A percentile compares a stretch with the other conserved stretches of the same genome.
Evolutionary conservation across 1,140 invertebrate genomes (phyloP).

Genomic region (Zaprionus tsacasi): DNA sequence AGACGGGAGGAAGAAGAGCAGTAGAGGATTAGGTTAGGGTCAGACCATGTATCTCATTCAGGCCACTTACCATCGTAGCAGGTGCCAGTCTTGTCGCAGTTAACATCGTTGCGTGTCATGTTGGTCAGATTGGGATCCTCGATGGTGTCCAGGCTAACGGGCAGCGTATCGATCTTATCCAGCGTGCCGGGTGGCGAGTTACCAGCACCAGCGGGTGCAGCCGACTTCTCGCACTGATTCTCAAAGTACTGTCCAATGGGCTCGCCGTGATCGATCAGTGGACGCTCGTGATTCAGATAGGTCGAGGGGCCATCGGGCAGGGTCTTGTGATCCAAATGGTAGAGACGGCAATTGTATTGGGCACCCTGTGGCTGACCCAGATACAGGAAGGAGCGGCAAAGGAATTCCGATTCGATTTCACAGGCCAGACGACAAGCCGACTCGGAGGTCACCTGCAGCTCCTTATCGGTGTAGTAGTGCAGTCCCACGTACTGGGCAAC

Average conservation of each 20-base stretch:
- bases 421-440: conserved; percentile 94
- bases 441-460: conserved; percentile 93
- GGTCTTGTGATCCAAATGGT: conserved; percentile 96
- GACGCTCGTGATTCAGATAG: conserved; percentile 94
- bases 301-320: conserved; percentile 95
- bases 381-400: conserved; percentile 95
- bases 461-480: conserved; percentile 97
- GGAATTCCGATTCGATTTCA: conserved; percentile 96
- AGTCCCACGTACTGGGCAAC: conserved; percentile 95
- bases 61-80: conserved; percentile 93
- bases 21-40: background rate
- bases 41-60: background rate
- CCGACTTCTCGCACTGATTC: conserved; percentile 91
- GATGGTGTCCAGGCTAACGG: conserved; percentile 89
- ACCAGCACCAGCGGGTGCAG: conserved; percentile 75
- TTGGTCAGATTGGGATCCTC: conserved; percentile 90
- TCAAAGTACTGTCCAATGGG: conserved; percentile 95
- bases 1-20: conserved; percentile 17
- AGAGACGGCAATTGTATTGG: conserved; percentile 95
- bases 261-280: conserved; percentile 95
- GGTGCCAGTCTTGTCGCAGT: conserved; percentile 97
- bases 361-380: conserved; percentile 90
- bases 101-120: conserved; percentile 90
- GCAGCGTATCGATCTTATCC: conserved; percentile 86
- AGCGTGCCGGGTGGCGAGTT: conserved; percentile 59